Base-by-base conservation (phyloP, 2,888 invertebrate species). In the Eristalis arbustorum region DNA sequence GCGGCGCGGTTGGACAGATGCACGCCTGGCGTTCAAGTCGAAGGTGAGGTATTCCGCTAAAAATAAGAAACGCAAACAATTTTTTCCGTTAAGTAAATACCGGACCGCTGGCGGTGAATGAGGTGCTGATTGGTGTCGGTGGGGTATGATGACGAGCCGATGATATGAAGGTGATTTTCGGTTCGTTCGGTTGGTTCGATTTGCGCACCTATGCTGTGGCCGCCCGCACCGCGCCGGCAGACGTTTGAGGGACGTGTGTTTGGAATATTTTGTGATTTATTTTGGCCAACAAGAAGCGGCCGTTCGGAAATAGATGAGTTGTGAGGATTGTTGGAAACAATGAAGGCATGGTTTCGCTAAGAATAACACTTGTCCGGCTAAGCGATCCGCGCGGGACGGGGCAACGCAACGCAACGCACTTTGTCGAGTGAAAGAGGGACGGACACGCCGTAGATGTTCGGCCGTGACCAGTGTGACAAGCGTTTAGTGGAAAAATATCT, bases 1-100 rank as follows among this genome's bases (percentile, higher is more conserved):
- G 18, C 6, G 3, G 10, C 18, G 8, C 13, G 37, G 37, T 69
- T 49, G n/a, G 72, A 42, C 64, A 66, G 42, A 68, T 64, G 64
- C 23, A 49, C 49, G 49, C 18, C 67, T 68, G 31, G 64, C 22
- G 71, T 85, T 77, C 68, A 72, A 75, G 71, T 74, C 59, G 73
- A 74, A 76, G 81, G 66, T 78, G 82, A 85, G 71, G 81, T 69
- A 56, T 61, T 63, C 61, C 11, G 59, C 81, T 78, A 85, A 77
- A 85, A 81, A 81, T 85, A 78, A 37, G 62, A 62, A 28, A 10
- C 57, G 66, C 73, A 73, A 73, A 37, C 68, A 68, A n/a, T 56
- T 63, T 67, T 10, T 31, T 66, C 67, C 25, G 66, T 56, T n/a
- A 72, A 79, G 37, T 61, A 66, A 67, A 73, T 73, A 56, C n/a